Evolutionary conservation across 1,140 invertebrate species (phyloP), one percentile per base, ranked within the genome.

Genomic region (Pristionchus pacificus): DNA sequence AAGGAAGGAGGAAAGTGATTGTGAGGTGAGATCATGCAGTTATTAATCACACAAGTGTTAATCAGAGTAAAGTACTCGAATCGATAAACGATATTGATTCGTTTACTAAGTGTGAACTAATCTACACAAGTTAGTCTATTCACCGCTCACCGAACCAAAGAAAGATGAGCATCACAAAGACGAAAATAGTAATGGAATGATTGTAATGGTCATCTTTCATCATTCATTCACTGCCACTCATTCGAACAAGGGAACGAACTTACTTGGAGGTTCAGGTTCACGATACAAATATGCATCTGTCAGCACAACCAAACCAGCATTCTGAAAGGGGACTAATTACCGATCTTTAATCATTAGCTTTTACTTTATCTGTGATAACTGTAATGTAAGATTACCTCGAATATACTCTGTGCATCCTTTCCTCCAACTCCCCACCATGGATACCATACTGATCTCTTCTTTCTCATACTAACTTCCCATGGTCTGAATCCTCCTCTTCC

Each of bases 381-480:
- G 31, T 19, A 30, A 15, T 15, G 38, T 19, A 49, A 49, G 6
- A 49, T 6, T 49, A 80, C 79, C 38, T 84, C 78, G 62, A 83
- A 84, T 30, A 83, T 82, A 24, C 71, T 76, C n/a, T 57, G 75
- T 28, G 81, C 82, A 73, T 83, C 81, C 60, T 79, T 81, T 15
- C 81, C 81, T 33, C 80, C 80, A 65, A 83, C 75, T 61, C 80
- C 79, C 75, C 77, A 82, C 78, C 77, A 83, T 28, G 82, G 82
- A 60, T 76, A 76, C 82, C 81, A 83, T 55, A 79, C 75, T 10
- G 78, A 82, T 24, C 80, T 57, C 30, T 71, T 70, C 6, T 70
- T 61, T 29, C 79, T 67, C 2, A 77, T 58, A n/a, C 31, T 68
- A 14, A 49, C 72, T 61, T 75, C 70, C 75, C 77, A 77, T 38